Percentiles rank a stretch among this genome's conserved stretches.
Conservation (phyloP, 1,140 invertebrate species). For the Scaptomyza pallida region DNA sequence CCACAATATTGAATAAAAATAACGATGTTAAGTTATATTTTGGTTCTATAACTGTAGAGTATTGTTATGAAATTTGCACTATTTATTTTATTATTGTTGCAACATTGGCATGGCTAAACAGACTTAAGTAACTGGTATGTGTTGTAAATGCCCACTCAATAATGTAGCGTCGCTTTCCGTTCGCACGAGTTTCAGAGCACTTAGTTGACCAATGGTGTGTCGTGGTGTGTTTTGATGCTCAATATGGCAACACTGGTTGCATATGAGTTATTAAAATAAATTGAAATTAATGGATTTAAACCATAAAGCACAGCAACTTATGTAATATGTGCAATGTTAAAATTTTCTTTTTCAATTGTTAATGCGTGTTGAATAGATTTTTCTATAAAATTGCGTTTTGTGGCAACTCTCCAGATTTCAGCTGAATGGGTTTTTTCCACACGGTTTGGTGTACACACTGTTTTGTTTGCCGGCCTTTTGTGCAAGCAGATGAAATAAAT, state of each 20-base stretch:
- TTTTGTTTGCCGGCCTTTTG: conserved; percentile 27
- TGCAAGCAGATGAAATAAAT: neutral
- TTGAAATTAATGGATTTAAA: neutral
- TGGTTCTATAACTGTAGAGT: neutral
- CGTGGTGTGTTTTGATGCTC: conserved; percentile 42
- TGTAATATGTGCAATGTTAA: neutral
- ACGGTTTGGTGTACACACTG: conserved; percentile 35
- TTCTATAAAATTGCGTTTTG: neutral
- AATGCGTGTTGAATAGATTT: no score
- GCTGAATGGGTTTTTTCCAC: neutral
- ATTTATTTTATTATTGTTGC: neutral
- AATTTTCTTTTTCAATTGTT: conserved; percentile 9
- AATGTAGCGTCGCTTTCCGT: conserved; percentile 66
- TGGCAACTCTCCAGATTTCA: conserved; percentile 27
- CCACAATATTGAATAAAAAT: neutral
- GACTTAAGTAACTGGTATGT: neutral
- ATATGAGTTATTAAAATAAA: conserved; percentile 1
- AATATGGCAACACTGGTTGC: conserved; percentile 51
- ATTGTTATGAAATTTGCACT: neutral
- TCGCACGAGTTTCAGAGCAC: conserved; percentile 69
- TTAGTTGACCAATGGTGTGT: conserved; percentile 59
- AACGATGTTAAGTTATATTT: neutral
- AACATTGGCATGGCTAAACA: neutral
- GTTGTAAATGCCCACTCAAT: conserved; percentile 33
- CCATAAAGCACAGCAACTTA: neutral